Evolutionary conservation across 2,888 invertebrate genomes (phyloP).

Genomic region (Leucophenga montana): DNA sequence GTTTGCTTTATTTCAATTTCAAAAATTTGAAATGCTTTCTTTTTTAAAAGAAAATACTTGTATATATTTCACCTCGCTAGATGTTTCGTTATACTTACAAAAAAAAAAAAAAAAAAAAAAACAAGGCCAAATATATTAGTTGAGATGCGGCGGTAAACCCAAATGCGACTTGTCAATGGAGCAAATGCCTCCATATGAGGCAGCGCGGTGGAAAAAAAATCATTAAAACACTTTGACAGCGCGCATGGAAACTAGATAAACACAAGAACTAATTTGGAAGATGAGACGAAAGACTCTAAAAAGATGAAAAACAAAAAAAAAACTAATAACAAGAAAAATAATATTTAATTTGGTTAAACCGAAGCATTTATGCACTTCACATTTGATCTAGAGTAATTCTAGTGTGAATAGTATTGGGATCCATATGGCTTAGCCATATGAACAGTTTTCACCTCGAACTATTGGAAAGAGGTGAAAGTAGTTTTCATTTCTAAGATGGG

Average conservation of each 20-base stretch:
- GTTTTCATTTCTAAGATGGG: no score
- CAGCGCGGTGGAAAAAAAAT: slow-evolving; percentile 39
- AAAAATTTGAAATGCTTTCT: not conserved
- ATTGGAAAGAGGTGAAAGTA: no score
- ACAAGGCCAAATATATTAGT: no score
- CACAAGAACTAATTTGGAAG: slow-evolving; percentile 18
- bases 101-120: slow-evolving; percentile 11
- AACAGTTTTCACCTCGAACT: no score
- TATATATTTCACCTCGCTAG: not conserved
- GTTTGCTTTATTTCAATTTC: slow-evolving; percentile 43
- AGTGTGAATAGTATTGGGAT: no score
- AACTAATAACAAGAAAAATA: not conserved
- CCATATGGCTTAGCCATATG: no score
- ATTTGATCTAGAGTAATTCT: no score
- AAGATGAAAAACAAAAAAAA: slow-evolving; percentile 5
- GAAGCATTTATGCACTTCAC: no score
- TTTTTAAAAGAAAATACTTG: no score
- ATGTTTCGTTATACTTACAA: slow-evolving; percentile 15
- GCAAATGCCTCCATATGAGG: slow-evolving; percentile 54
- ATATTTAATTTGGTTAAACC: not conserved
- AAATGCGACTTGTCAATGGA: slow-evolving; percentile 58
- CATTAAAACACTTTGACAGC: slow-evolving; percentile 34
- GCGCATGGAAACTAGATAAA: slow-evolving; percentile 14
- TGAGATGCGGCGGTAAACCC: slow-evolving; percentile 52
- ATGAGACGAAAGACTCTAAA: not conserved